These are phyloP conservation scores for Scaptomyza tumidula DNA, from an alignment of 2,888 invertebrate species.

Conservation along the genomic window DNA sequence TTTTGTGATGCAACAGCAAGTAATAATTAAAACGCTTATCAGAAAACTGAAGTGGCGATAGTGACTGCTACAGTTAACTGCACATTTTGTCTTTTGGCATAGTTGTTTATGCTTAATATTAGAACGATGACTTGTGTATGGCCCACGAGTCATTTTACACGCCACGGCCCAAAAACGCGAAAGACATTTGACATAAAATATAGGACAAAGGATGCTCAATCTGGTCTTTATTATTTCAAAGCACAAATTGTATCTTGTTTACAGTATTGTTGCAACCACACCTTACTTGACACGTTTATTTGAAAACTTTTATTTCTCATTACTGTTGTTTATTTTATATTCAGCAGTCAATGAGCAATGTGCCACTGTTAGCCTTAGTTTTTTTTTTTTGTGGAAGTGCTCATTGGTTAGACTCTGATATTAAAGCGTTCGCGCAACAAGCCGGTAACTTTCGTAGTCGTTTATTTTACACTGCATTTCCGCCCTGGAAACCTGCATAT, in stretches of 20 bases:
- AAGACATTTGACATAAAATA: conserved; percentile 57
- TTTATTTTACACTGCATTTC: conserved; percentile 21
- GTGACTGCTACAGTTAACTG: conserved; percentile 9
- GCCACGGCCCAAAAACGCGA: conserved; percentile 32
- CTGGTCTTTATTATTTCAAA: neutral
- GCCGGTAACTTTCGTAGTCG: conserved; percentile 49
- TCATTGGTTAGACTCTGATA: conserved; percentile 1
- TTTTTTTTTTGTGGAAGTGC: conserved; percentile 1
- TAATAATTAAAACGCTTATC: conserved; percentile 56
- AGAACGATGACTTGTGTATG: conserved; percentile 51
- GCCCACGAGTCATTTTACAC: conserved; percentile 68
- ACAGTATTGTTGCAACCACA: neutral
- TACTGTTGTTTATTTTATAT: conserved; percentile 27
- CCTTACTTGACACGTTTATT: neutral
- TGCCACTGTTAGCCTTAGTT: conserved; percentile 35
- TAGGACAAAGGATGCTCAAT: conserved; percentile 4
- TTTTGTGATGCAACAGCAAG: conserved; percentile 53
- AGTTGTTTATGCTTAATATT: conserved; percentile 56
- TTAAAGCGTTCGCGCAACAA: conserved; percentile 52
- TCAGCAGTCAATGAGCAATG: conserved; percentile 33
- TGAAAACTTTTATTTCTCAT: conserved; percentile 13
- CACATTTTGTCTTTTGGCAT: conserved; percentile 57
- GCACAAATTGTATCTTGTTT: neutral
- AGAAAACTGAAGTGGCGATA: conserved; percentile 19
- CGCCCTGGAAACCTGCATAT: conserved; percentile 18